Percentiles rank a stretch among this genome's conserved stretches.
Evolutionary conservation across 2,888 invertebrate species (phyloP).

Genomic region (Megaustenia siamemsis): DNA sequence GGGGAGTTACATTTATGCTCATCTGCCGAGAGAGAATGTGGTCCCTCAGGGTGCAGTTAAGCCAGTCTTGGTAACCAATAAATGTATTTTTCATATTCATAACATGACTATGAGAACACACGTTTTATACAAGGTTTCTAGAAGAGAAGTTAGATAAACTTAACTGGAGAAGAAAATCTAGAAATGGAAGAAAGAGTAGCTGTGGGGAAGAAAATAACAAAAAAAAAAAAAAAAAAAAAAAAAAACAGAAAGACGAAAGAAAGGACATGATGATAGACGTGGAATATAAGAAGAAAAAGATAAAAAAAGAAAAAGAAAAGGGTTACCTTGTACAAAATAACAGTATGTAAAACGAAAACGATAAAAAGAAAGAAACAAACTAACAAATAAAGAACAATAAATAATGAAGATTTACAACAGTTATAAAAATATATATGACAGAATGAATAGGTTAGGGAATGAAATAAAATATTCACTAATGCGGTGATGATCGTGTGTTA

Average conservation of each 20-base stretch:
- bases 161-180: neutral
- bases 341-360: neutral
- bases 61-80: neutral
- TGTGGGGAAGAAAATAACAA: neutral
- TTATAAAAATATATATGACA: neutral
- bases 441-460: too few species aligned
- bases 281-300: slow-evolving; percentile 6
- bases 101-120: neutral
- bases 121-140: too few species aligned
- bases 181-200: neutral
- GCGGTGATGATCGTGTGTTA: too few species aligned
- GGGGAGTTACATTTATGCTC: too few species aligned
- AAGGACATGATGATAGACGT: neutral
- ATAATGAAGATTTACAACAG: neutral
- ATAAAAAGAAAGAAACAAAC: neutral
- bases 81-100: slow-evolving; percentile 12
- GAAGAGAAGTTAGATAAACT: neutral
- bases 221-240: neutral
- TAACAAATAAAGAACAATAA: too few species aligned
- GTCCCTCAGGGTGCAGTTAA: too few species aligned
- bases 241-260: neutral
- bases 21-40: too few species aligned
- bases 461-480: too few species aligned
- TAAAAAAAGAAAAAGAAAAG: neutral
- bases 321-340: neutral